phyloP scores from a whole-genome alignment of 2,888 invertebrate species.

The Laspeyria flexula region DNA sequence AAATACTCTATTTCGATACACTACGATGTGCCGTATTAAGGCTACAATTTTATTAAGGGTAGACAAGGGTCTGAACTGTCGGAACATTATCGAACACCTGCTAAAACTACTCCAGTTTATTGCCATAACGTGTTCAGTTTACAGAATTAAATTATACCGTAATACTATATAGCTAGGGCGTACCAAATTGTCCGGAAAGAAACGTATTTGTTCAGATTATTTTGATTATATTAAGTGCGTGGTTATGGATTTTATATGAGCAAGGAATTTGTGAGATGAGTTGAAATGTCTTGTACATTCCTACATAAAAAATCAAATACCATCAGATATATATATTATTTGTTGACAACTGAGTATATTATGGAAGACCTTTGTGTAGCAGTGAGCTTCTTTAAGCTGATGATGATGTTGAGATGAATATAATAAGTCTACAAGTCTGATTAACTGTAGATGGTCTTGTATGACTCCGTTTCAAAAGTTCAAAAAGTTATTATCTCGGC shows the following conservation, averaged over 20 bases:
- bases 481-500: no score
- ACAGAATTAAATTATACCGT: constrained; percentile 10
- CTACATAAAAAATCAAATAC: no score
- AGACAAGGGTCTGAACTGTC: constrained; percentile 3
- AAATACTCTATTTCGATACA: neutral
- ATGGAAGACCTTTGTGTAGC: no score
- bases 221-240: constrained; percentile 3
- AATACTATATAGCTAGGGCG: neutral
- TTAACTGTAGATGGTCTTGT: no score
- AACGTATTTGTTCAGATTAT: constrained; percentile 6
- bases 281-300: no score
- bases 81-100: constrained; percentile 12
- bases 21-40: neutral
- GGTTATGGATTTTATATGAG: neutral
- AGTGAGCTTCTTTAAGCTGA: no score
- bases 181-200: constrained; percentile 6
- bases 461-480: no score
- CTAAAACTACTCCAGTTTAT: constrained; percentile 23
- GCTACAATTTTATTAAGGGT: neutral
- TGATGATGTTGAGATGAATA: no score
- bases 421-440: no score
- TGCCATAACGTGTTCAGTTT: constrained; percentile 24
- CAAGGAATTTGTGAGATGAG: neutral
- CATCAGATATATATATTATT: no score
- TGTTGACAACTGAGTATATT: no score